Conservation (phyloP, 2,797 vertebrate species). For the Rhynchonycteris naso region DNA sequence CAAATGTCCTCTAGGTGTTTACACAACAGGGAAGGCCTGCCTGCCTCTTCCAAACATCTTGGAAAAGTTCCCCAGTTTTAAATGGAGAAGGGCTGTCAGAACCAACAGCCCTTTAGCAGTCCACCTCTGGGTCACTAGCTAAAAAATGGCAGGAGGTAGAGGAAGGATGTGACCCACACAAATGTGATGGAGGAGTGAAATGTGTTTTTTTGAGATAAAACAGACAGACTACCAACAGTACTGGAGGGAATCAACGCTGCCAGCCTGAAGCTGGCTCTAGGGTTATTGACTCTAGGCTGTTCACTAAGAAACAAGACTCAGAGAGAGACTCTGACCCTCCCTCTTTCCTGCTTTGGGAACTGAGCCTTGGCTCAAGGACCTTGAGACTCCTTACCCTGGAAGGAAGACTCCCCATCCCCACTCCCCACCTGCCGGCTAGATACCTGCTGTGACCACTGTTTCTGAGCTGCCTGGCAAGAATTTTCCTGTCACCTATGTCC, state of each 20-base stretch:
- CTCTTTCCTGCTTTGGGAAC: neutral
- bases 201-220: constrained; percentile 14
- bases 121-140: neutral
- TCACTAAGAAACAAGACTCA: neutral
- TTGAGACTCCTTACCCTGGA: neutral
- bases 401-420: neutral
- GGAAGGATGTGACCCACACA: neutral
- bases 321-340: neutral
- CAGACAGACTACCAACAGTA: neutral
- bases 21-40: neutral
- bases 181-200: neutral
- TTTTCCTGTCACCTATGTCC: neutral
- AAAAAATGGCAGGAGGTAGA: neutral
- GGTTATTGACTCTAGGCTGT: neutral
- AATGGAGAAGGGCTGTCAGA: constrained; percentile 19
- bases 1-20: neutral
- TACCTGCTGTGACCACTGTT: neutral
- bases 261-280: neutral
- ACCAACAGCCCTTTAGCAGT: neutral
- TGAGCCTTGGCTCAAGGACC: neutral
- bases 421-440: neutral
- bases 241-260: neutral
- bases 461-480: neutral
- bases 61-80: neutral
- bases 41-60: neutral